phyloP scores from a whole-genome alignment of 2,113 vertebrate species.

The Scalopus aquaticus region DNA sequence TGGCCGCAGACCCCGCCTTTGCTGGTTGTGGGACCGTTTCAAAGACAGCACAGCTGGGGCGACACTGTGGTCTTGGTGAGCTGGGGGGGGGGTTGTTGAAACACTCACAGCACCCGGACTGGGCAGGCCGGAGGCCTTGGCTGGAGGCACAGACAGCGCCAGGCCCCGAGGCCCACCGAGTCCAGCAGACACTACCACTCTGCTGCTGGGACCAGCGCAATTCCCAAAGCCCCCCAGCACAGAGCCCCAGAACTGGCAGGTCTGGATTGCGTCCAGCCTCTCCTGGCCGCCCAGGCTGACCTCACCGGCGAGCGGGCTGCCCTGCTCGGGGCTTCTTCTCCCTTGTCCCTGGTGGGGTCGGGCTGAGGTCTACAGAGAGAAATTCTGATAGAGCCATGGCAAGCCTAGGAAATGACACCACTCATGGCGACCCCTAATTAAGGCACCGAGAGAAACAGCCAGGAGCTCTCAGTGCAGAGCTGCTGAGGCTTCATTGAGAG shows the following conservation, averaged over 20 bases:
- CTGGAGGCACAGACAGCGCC: rapidly evolving
- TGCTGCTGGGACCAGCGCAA: not conserved
- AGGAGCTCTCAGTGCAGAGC: not conserved
- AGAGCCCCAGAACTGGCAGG: not conserved
- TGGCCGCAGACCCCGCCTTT: not conserved
- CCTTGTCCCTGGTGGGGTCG: not conserved
- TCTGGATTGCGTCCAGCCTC: too few species aligned
- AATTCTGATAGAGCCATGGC: not conserved
- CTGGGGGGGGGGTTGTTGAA: not conserved
- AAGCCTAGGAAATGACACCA: not conserved
- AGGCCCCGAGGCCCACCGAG: too few species aligned
- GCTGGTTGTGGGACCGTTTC: not conserved
- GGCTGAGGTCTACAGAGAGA: not conserved
- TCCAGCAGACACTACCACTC: not conserved
- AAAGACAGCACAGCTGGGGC: not conserved
- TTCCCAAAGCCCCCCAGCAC: not conserved
- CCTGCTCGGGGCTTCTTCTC: not conserved
- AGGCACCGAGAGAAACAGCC: not conserved
- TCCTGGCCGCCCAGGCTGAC: too few species aligned
- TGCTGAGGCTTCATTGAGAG: slow-evolving; percentile 52
- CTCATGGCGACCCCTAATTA: not conserved
- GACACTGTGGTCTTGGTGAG: not conserved
- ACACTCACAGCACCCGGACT: not conserved
- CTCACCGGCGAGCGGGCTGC: not conserved
- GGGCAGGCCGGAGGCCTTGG: not conserved